A percentile compares a stretch with the other conserved stretches of the same genome.
phyloP scores from a whole-genome alignment of 2,888 invertebrate species.

The Deladenus siricidicola region DNA sequence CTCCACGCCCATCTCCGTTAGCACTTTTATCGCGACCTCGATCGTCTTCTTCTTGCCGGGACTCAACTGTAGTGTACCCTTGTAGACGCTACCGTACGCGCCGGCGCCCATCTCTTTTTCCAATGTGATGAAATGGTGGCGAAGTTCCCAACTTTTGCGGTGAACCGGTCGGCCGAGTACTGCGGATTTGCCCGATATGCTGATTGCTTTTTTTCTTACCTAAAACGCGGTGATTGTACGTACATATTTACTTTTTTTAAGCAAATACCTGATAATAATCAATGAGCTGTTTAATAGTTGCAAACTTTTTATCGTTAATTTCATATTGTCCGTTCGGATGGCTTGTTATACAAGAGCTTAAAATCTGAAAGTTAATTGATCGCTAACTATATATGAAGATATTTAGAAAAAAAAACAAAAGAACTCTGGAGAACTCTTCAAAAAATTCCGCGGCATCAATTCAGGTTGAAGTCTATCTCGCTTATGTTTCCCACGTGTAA shows the following conservation, averaged over 20 bases:
- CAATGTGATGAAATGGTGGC: slow-evolving; percentile 22
- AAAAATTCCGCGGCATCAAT: too few species aligned
- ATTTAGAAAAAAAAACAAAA: neutral
- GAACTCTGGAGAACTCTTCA: too few species aligned
- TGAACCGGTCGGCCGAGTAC: slow-evolving; percentile 11
- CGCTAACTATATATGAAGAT: too few species aligned
- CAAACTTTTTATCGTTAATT: neutral
- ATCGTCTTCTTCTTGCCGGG: slow-evolving; percentile 12
- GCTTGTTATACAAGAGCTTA: neutral
- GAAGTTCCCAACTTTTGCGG: slow-evolving; percentile 28
- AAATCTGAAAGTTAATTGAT: slow-evolving; percentile 1
- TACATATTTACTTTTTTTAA: too few species aligned
- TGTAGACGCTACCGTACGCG: slow-evolving; percentile 27
- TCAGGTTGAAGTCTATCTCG: too few species aligned
- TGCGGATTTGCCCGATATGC: too few species aligned
- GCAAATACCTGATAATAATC: slow-evolving; percentile 1
- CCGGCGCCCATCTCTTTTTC: slow-evolving; percentile 25
- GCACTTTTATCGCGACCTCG: slow-evolving; percentile 26
- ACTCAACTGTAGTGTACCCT: slow-evolving; percentile 17
- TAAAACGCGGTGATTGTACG: too few species aligned
- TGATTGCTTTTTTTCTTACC: too few species aligned
- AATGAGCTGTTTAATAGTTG: slow-evolving; percentile 1
- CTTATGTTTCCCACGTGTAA: too few species aligned
- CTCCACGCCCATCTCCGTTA: slow-evolving; percentile 22
- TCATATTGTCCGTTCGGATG: neutral